phyloP scores from a whole-genome alignment of 1,140 invertebrate species.

The Zaprionus taronus region DNA sequence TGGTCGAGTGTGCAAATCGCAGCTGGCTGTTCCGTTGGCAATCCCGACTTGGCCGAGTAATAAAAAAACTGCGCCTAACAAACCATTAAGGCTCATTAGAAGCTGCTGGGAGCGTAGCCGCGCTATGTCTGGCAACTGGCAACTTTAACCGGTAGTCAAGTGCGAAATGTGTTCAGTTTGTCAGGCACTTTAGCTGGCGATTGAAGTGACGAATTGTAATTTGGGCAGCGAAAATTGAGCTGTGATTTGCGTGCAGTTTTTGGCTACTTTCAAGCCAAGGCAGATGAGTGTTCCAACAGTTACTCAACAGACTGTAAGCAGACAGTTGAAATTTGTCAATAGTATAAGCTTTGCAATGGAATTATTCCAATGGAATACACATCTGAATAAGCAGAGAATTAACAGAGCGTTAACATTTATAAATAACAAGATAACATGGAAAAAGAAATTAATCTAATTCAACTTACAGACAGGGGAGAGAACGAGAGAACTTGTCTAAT shows the following conservation, averaged over 20 bases:
- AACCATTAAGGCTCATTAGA: slow-evolving; percentile 31
- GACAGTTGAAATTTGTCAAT: background rate
- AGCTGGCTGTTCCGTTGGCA: background rate
- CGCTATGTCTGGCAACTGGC: background rate
- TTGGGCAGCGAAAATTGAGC: background rate
- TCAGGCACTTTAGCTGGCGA: background rate
- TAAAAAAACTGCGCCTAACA: slow-evolving; percentile 15
- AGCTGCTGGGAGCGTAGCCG: background rate
- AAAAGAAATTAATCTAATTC: background rate
- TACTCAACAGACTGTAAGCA: background rate
- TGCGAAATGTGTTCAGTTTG: background rate
- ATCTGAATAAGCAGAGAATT: no score
- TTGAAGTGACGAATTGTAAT: background rate
- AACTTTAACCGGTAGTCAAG: background rate
- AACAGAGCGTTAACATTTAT: no score
- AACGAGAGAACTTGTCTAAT: background rate
- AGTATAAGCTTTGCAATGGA: no score
- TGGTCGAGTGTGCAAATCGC: slow-evolving; percentile 32
- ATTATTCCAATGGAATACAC: no score
- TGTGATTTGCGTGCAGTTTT: background rate
- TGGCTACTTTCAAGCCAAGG: background rate
- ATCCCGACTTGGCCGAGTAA: slow-evolving; percentile 4
- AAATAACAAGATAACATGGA: background rate
- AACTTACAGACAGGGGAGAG: background rate
- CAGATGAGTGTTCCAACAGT: background rate